These are phyloP conservation scores for Callithrix jacchus DNA, from an alignment of 2,113 vertebrate genomes.

Conservation along the genomic window DNA sequence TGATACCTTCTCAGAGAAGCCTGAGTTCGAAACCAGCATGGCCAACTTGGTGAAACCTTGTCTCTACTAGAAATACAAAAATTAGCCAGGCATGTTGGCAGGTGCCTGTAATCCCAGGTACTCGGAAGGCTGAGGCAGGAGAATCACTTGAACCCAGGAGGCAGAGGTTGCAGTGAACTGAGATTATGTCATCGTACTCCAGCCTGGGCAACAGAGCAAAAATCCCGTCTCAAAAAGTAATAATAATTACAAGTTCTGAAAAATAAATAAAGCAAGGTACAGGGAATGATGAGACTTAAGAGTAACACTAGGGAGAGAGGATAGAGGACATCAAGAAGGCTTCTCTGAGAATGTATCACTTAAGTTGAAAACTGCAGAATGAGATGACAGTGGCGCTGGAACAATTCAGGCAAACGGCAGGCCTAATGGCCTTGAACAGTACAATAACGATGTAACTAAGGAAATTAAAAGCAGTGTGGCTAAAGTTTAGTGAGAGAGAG, in stretches of 20 bases:
- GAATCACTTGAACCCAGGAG: too few species aligned
- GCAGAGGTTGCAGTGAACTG: too few species aligned
- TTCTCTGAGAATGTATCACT: slow-evolving; percentile 39
- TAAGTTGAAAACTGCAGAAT: slow-evolving; percentile 19
- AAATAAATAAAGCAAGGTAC: slow-evolving; percentile 29
- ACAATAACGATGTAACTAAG: slow-evolving; percentile 1
- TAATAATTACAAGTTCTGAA: slow-evolving; percentile 38
- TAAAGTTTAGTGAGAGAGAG: neutral
- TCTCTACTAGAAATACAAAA: too few species aligned
- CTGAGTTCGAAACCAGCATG: too few species aligned
- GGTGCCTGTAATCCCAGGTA: too few species aligned
- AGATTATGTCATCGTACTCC: too few species aligned
- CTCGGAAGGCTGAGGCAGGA: too few species aligned
- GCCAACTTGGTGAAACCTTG: too few species aligned
- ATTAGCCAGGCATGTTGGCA: too few species aligned
- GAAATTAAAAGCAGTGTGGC: slow-evolving; percentile 14
- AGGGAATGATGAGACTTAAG: neutral
- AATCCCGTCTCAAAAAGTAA: too few species aligned
- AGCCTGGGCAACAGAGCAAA: too few species aligned
- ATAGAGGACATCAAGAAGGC: neutral
- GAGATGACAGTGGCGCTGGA: neutral
- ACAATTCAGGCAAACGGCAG: neutral
- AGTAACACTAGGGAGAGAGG: neutral
- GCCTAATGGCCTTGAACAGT: neutral
- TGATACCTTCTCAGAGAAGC: slow-evolving; percentile 32